Base-by-base conservation (phyloP, 2,113 vertebrate species). In the Seriola dumerili region DNA sequence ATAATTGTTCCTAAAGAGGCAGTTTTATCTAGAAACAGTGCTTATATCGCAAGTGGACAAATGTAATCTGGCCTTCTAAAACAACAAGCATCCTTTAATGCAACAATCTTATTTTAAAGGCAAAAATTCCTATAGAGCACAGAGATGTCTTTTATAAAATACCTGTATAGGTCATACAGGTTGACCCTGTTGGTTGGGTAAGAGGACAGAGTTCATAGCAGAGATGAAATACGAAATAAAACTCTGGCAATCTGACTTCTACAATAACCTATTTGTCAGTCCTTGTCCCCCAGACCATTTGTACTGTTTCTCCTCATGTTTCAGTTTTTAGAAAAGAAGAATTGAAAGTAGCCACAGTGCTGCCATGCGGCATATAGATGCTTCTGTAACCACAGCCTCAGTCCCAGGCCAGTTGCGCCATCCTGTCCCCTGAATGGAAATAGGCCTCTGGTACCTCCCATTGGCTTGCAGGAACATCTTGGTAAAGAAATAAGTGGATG, bases 351-450 rank as follows among this genome's bases (percentile, higher is more conserved):
- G 76, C 40, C 61, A 79, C 61, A 80, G 59, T 80, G 44, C 79
- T 72, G 66, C 74, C 70, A 84, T 80, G 67, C 48, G 1, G 74
- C 59, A 57, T 46, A 65, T 16, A 48, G 62, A 84, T 86, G 72
- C 32, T 81, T 83, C 38, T 69, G 76, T 85, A 72, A 88, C 83
- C 89, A 71, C 89, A 90, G 52, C 40, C 59, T 54, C 59, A 52
- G 57, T 76, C 76, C 50, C 62, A 74, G 44, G 71, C 72, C 77
- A 87, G 76, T 88, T 90, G 55, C 77, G 70, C 84, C 76, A 63
- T 81, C 74, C 19, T 13, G 52, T 79, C 64, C 52, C 52, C 69
- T 62, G 48, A 64, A 77, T 73, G 72, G 70, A 86, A 82, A 81
- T 36, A n/a, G 46, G 77, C 62, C 62, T 62, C 6, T 21, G 76